phyloP scores from a whole-genome alignment of 2,888 invertebrate species.

The Drosophila yooni region DNA sequence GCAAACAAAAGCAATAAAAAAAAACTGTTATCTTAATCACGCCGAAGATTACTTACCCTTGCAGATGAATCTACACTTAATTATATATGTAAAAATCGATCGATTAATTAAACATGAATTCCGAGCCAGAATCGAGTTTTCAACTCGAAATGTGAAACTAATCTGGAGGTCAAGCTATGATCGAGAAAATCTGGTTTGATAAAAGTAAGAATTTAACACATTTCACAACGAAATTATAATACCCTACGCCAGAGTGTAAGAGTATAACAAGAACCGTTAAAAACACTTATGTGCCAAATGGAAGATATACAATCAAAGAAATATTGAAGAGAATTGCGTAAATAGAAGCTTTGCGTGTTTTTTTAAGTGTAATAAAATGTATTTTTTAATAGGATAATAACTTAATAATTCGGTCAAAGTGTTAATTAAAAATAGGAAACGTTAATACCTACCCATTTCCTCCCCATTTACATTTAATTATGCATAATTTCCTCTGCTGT shows the following conservation, averaged over 20 bases:
- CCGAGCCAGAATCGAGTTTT: background rate
- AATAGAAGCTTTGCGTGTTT: background rate
- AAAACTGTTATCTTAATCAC: background rate
- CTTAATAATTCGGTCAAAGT: background rate
- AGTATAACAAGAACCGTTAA: conserved; percentile 32
- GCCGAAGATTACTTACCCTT: background rate
- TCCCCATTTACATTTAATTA: background rate
- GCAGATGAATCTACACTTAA: background rate
- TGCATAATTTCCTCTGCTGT: conserved; percentile 16
- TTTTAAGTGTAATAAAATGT: background rate
- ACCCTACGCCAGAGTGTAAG: background rate
- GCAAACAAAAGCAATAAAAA: conserved; percentile 52
- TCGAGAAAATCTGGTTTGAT: no score
- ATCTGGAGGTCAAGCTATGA: background rate
- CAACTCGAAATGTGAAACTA: background rate
- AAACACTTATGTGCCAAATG: conserved; percentile 23
- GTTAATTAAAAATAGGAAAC: background rate
- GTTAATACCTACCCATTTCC: background rate
- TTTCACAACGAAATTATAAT: background rate
- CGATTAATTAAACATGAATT: background rate
- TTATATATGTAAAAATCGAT: background rate
- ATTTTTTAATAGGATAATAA: background rate
- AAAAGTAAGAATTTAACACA: background rate
- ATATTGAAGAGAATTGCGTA: background rate
- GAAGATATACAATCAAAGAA: conserved; percentile 7